Evolutionary conservation across 2,797 vertebrate species (phyloP).

Genomic region (Chloroceryle inda): DNA sequence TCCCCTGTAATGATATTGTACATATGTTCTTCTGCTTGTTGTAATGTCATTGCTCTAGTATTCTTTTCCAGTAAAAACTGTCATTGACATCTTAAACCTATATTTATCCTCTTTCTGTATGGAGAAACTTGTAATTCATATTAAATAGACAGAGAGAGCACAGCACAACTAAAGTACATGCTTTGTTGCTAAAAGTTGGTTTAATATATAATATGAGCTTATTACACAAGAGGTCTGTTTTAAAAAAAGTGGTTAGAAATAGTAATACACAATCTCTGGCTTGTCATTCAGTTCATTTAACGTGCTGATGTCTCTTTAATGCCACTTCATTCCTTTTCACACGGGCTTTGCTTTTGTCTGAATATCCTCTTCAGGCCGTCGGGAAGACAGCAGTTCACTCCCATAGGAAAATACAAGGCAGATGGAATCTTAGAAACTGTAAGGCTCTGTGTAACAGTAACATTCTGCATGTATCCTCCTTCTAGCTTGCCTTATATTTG

Average conservation of each 20-base stretch:
- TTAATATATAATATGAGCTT: neutral
- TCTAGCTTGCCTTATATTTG: neutral
- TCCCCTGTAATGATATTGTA: neutral
- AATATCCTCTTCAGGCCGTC: slow-evolving; percentile 77
- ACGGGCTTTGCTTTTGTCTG: slow-evolving; percentile 7
- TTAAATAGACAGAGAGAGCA: neutral
- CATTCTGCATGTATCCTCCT: neutral
- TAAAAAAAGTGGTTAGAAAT: neutral
- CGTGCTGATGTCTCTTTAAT: neutral
- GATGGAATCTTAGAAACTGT: slow-evolving; percentile 87
- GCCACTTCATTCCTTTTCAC: neutral
- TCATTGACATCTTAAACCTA: neutral
- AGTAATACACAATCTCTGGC: neutral
- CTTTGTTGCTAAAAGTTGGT: neutral
- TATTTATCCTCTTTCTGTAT: neutral
- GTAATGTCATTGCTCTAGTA: neutral
- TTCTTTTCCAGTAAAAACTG: neutral
- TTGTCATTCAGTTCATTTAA: neutral
- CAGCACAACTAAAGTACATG: neutral
- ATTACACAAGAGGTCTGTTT: neutral
- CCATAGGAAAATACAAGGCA: slow-evolving; percentile 85
- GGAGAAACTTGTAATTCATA: neutral
- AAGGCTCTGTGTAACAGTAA: slow-evolving; percentile 60
- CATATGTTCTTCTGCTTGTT: neutral
- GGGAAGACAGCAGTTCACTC: slow-evolving; percentile 83